These are phyloP conservation scores for Drosophila fulvimacula DNA, from an alignment of 2,888 invertebrate genomes.

Conservation along the genomic window DNA sequence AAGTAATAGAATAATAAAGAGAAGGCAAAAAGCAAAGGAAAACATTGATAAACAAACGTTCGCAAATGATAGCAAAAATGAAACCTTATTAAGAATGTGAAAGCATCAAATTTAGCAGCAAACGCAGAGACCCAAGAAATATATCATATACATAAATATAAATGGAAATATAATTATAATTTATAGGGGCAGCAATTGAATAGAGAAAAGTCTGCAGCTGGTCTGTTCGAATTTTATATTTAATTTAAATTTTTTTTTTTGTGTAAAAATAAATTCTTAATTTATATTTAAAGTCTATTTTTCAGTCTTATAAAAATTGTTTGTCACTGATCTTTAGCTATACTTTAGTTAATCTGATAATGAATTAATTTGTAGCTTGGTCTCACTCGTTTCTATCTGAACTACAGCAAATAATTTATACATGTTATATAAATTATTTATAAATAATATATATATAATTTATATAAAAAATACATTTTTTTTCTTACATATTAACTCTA, in stretches of 20 bases:
- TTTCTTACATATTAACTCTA: no score
- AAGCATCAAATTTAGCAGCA: neutral
- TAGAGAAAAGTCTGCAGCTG: neutral
- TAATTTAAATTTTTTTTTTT: no score
- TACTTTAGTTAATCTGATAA: neutral
- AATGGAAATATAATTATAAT: neutral
- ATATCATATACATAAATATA: neutral
- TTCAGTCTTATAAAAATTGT: neutral
- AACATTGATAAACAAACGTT: neutral
- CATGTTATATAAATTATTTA: neutral
- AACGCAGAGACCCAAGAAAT: neutral
- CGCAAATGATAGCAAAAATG: neutral
- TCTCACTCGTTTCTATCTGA: neutral
- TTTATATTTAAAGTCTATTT: neutral
- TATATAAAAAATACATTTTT: no score
- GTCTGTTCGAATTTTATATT: neutral
- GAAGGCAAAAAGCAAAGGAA: neutral
- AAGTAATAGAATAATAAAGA: slow-evolving; percentile 2
- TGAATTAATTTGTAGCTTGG: neutral
- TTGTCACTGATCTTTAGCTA: neutral
- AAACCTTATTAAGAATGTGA: neutral
- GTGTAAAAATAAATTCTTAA: neutral
- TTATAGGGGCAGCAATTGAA: neutral
- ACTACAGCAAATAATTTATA: neutral
- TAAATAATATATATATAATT: no score